phyloP scores from a whole-genome alignment of 2,888 invertebrate species.

The Tenthredo amoena region DNA sequence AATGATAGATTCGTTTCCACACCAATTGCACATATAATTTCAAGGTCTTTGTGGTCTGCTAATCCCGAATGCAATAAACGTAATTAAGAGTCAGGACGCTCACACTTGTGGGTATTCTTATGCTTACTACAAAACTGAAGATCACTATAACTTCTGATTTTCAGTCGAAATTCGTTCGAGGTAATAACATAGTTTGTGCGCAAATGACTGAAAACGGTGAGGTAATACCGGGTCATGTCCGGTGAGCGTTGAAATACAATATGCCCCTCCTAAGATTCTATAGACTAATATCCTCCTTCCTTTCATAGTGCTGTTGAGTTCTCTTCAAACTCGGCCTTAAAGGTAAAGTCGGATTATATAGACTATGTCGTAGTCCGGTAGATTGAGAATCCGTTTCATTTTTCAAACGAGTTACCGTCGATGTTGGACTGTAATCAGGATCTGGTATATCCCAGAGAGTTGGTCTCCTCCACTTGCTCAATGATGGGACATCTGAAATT shows the following conservation, averaged over 20 bases:
- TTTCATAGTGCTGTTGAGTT: constrained; percentile 47
- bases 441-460: constrained; percentile 38
- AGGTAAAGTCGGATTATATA: constrained; percentile 48
- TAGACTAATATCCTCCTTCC: constrained; percentile 46
- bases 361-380: constrained; percentile 9
- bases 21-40: background rate
- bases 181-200: constrained; percentile 8
- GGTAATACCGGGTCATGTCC: constrained; percentile 3
- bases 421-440: constrained; percentile 49
- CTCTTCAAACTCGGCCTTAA: constrained; percentile 51
- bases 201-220: constrained; percentile 7
- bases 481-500: background rate
- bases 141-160: background rate
- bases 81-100: background rate
- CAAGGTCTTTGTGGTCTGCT: background rate
- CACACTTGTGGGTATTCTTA: background rate
- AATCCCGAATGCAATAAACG: background rate
- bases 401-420: constrained; percentile 49
- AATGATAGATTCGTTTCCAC: background rate
- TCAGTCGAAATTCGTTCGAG: background rate
- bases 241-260: constrained; percentile 32
- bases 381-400: constrained; percentile 44
- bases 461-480: background rate
- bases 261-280: constrained; percentile 28
- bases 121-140: background rate